phyloP scores from a whole-genome alignment of 2,113 vertebrate genomes.

The Jaculus jaculus region DNA sequence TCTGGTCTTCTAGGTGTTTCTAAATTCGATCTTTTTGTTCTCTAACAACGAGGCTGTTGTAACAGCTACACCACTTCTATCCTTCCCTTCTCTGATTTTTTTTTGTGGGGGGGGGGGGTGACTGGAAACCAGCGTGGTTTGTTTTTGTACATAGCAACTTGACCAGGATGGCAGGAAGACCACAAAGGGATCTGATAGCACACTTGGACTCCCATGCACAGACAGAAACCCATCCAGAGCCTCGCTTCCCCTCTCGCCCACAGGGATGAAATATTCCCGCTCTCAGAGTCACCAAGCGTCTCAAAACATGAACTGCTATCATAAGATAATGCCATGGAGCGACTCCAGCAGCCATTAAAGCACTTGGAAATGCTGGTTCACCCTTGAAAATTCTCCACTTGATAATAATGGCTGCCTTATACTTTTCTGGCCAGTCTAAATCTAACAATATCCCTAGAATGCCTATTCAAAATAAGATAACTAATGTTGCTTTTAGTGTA shows the following conservation, averaged over 20 bases:
- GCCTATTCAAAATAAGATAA: background rate
- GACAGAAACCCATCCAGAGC: conserved; percentile 23
- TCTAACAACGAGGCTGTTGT: conserved; percentile 83
- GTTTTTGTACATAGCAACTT: conserved; percentile 83
- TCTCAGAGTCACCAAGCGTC: conserved; percentile 25
- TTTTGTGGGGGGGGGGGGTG: background rate
- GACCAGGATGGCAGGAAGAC: conserved; percentile 79
- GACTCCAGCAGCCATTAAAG: background rate
- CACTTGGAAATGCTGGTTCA: conserved; percentile 1
- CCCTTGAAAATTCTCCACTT: conserved; percentile 38
- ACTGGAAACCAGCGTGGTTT: conserved; percentile 81
- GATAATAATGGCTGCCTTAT: background rate
- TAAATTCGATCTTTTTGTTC: conserved; percentile 73
- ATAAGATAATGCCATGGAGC: conserved; percentile 36
- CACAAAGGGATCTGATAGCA: conserved; percentile 80
- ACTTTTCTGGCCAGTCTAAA: conserved; percentile 7
- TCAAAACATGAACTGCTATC: conserved; percentile 40
- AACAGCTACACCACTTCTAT: conserved; percentile 80
- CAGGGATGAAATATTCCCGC: conserved; percentile 35
- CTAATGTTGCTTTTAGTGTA: conserved; percentile 43
- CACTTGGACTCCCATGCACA: conserved; percentile 60
- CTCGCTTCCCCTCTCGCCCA: conserved; percentile 60
- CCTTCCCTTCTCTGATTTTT: conserved; percentile 78
- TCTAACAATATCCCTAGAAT: conserved; percentile 27
- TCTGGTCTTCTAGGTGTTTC: conserved; percentile 61